Percentiles rank a stretch among this genome's conserved stretches.
phyloP scores from a whole-genome alignment of 2,797 vertebrate genomes.

The Anolis apletophallus region DNA sequence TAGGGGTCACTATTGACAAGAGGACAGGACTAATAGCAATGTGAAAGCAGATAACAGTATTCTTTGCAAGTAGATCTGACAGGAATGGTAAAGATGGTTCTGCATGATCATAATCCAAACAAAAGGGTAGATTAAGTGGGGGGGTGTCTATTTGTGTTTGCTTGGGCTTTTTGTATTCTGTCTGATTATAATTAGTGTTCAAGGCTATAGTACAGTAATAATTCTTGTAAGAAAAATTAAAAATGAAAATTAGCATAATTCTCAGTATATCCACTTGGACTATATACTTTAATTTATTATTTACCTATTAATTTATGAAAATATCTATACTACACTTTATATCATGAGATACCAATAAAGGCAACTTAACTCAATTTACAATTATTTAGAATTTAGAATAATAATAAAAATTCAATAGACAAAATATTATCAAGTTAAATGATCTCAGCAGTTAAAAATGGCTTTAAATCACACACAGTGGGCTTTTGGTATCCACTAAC shows the following conservation, averaged over 20 bases:
- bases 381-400: too few relatives aligned
- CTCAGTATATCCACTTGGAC: background rate
- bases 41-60: background rate
- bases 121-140: background rate
- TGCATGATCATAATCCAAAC: background rate
- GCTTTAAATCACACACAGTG: too few relatives aligned
- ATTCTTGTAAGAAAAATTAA: background rate
- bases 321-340: too few relatives aligned
- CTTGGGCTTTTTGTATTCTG: too few relatives aligned
- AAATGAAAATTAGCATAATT: background rate
- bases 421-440: too few relatives aligned
- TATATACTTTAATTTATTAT: background rate
- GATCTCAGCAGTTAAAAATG: too few relatives aligned
- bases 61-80: background rate
- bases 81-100: too few relatives aligned
- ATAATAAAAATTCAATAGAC: too few relatives aligned
- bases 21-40: background rate
- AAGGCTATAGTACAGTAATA: background rate
- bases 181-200: background rate
- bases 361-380: too few relatives aligned
- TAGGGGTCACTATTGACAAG: constrained; percentile 74
- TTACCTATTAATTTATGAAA: too few relatives aligned
- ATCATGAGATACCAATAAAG: too few relatives aligned
- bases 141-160: background rate
- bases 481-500: too few relatives aligned